Conservation (phyloP, 2,888 invertebrate genomes). For the Pammene aurita region DNA sequence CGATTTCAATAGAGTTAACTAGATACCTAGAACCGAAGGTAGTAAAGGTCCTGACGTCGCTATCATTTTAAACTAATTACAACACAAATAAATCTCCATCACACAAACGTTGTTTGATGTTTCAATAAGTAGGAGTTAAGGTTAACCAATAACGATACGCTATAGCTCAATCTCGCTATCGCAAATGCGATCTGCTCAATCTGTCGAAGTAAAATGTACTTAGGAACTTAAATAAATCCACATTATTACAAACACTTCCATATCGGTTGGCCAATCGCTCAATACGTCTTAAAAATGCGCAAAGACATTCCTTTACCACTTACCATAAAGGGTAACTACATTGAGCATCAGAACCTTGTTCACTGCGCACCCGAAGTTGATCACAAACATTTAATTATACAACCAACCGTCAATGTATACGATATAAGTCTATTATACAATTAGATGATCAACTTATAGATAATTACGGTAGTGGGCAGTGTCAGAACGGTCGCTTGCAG, state of each 20-base stretch:
- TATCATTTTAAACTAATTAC: too few relatives aligned
- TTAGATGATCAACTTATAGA: background rate
- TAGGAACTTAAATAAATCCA: slow-evolving; percentile 52
- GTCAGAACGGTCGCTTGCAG: slow-evolving; percentile 50
- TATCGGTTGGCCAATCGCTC: slow-evolving; percentile 53
- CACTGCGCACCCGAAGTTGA: slow-evolving; percentile 13
- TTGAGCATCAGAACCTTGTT: background rate
- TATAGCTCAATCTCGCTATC: slow-evolving; percentile 18
- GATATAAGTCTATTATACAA: background rate
- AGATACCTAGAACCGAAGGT: slow-evolving; percentile 4
- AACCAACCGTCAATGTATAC: slow-evolving; percentile 11
- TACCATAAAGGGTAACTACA: slow-evolving; percentile 12
- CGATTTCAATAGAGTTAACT: slow-evolving; percentile 15
- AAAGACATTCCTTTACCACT: slow-evolving; percentile 59
- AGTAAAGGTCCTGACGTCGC: too few relatives aligned
- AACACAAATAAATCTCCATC: too few relatives aligned
- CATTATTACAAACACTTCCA: slow-evolving; percentile 60
- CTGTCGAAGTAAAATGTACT: slow-evolving; percentile 27
- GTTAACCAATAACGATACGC: too few relatives aligned
- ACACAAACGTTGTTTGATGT: too few relatives aligned
- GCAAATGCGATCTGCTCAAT: slow-evolving; percentile 18
- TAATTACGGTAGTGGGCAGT: slow-evolving; percentile 11
- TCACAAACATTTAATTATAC: background rate
- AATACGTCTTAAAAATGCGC: slow-evolving; percentile 63
- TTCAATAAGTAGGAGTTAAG: too few relatives aligned